Evolutionary conservation across 2,113 vertebrate genomes (phyloP), one percentile per base, ranked within the genome.

Genomic region (Leuciscus idus): DNA sequence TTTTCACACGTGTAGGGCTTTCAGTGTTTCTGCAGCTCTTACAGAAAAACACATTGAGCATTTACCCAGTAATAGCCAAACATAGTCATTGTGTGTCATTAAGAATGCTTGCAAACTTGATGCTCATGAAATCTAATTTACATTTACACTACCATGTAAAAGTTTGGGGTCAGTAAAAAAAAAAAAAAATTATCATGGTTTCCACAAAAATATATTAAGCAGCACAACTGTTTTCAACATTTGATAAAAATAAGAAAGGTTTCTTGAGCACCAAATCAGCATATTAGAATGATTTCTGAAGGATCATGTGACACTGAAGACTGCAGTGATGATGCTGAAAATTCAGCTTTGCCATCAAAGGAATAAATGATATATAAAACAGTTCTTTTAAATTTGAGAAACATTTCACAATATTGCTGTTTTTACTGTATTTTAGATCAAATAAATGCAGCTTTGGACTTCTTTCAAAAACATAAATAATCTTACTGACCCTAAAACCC

Each of bases 1-100:
- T 59, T 59, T 80, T 76, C 50, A 78, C 50, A 78, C 15, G 33
- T 33, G 12, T 48, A 50, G 73, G 73, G 43, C n/a, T 75, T 74
- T 74, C 73, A 50, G 73, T 17, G n/a, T 75, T 28, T 75, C 73
- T 75, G 73, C 6, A 28, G n/a, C 43, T 75, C 43, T 75, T 50
- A 15, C 12, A 26, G 73, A 68, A 68, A 66, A 68, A 68, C n/a
- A 62, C n/a, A 33, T 13, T 2, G 4, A 74, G 21, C 48, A 50
- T 75, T 73, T 75, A 17, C 73, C 7, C 23, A 26, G 28, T 75
- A 26, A 26, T 50, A 48, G 43, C 11, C 5, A 74, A 6, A 26
- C n/a, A 74, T 74, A 3, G 72, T 74, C 36, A 72, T 23, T 72
- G 43, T 26, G 12, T 74, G 2, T 46, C 12, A 26, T 48, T 74